Evolutionary conservation across 2,888 invertebrate species (phyloP).

Genomic region (Pollenia amentaria): DNA sequence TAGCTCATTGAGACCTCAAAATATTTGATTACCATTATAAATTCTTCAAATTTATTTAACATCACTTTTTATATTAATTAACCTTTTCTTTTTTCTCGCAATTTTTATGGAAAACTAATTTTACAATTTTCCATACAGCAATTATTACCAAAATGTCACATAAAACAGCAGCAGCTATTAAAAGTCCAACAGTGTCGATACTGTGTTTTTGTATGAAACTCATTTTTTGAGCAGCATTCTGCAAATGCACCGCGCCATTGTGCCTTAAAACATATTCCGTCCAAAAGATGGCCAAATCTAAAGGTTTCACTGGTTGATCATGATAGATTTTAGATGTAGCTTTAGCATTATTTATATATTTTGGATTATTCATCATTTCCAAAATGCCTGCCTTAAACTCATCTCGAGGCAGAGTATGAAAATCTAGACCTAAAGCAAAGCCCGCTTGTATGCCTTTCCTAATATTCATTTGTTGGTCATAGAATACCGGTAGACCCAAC

Average conservation of each 20-base stretch:
- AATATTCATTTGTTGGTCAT: constrained; percentile 85
- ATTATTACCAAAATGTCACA: not conserved
- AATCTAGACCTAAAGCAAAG: constrained; percentile 54
- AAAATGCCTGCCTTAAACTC: constrained; percentile 70
- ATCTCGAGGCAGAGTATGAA: constrained; percentile 20
- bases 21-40: too few relatives aligned
- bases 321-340: constrained; percentile 77
- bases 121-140: constrained; percentile 31
- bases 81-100: constrained; percentile 36
- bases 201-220: constrained; percentile 78
- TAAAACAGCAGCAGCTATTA: constrained; percentile 68
- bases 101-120: not conserved
- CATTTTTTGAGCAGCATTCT: constrained; percentile 77
- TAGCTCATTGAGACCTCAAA: too few relatives aligned
- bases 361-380: constrained; percentile 76
- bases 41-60: too few relatives aligned
- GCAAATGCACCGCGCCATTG: constrained; percentile 80
- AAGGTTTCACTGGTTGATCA: constrained; percentile 80
- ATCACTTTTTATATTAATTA: constrained; percentile 7
- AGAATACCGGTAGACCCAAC: constrained; percentile 84
- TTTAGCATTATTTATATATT: constrained; percentile 74
- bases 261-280: constrained; percentile 81
- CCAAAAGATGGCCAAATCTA: constrained; percentile 82
- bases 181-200: constrained; percentile 78
- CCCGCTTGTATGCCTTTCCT: constrained; percentile 77